Evolutionary conservation across 2,888 invertebrate species (phyloP).

Genomic region (Odontothrips loti): DNA sequence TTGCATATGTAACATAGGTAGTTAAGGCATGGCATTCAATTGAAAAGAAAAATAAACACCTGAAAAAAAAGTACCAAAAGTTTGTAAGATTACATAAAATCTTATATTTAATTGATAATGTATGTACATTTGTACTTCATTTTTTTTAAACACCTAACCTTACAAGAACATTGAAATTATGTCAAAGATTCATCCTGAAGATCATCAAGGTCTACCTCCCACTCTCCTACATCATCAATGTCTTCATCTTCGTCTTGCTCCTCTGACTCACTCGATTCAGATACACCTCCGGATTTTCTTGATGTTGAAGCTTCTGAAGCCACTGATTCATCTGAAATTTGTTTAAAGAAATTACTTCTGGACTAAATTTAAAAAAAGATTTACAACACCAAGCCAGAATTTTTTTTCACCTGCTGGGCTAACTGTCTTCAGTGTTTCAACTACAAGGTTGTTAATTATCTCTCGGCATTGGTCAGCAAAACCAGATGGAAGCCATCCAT

Average conservation of each 20-base stretch:
- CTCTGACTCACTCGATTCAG: slow-evolving; percentile 4
- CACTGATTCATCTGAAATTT: slow-evolving; percentile 24
- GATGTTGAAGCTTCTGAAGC: slow-evolving; percentile 23
- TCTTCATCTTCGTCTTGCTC: slow-evolving; percentile 33
- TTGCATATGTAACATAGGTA: neutral
- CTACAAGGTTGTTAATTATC: slow-evolving; percentile 63
- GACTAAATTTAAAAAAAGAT: neutral
- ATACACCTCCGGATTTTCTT: neutral
- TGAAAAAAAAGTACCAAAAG: too few relatives aligned
- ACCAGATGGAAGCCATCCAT: slow-evolving; percentile 73
- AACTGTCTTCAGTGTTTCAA: slow-evolving; percentile 49
- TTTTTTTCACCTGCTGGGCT: neutral
- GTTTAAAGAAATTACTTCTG: neutral
- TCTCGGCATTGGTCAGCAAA: slow-evolving; percentile 68
- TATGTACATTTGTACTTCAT: neutral
- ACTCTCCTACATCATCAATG: slow-evolving; percentile 34
- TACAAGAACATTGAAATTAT: neutral
- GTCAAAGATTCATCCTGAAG: slow-evolving; percentile 30
- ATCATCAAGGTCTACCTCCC: slow-evolving; percentile 37
- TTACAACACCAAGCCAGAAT: neutral
- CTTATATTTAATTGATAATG: neutral
- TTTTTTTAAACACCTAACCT: neutral
- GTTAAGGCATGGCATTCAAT: too few relatives aligned
- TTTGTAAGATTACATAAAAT: neutral
- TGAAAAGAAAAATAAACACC: too few relatives aligned